Evolutionary conservation across 2,888 invertebrate species (phyloP).

Genomic region (Orthonychiurus folsomi): DNA sequence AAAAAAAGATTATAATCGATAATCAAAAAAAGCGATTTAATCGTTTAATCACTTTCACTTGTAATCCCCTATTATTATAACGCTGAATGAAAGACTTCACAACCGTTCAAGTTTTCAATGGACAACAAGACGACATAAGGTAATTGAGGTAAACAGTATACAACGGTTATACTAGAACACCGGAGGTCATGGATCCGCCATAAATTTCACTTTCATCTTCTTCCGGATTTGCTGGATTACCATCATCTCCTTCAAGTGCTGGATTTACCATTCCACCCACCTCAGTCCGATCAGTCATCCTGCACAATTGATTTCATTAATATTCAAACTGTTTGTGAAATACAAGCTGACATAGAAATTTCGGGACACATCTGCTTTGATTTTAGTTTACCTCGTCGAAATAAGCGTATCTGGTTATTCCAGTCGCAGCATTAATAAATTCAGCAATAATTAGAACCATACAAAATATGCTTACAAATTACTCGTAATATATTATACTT

Average conservation of each 20-base stretch:
- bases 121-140: too few relatives aligned
- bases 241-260: conserved; percentile 16
- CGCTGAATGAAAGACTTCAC: too few relatives aligned
- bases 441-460: neutral
- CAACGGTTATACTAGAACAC: conserved; percentile 38
- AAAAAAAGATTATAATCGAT: too few relatives aligned
- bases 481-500: too few relatives aligned
- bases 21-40: too few relatives aligned
- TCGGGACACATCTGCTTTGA: neutral
- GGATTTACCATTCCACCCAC: neutral
- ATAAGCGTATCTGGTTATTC: conserved; percentile 19
- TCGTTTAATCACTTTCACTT: too few relatives aligned
- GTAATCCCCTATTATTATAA: too few relatives aligned
- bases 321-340: too few relatives aligned
- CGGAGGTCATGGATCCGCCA: conserved; percentile 37
- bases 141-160: too few relatives aligned
- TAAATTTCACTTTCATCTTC: conserved; percentile 31
- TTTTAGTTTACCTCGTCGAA: conserved; percentile 17
- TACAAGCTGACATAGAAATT: neutral
- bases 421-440: conserved; percentile 5
- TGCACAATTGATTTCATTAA: too few relatives aligned
- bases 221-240: conserved; percentile 10
- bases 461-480: too few relatives aligned
- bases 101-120: too few relatives aligned
- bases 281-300: neutral